A percentile compares a stretch with the other conserved stretches of the same genome.
These are phyloP conservation scores for Gracilinanus agilis DNA, from an alignment of 2,113 vertebrate genomes.

Conservation along the genomic window DNA sequence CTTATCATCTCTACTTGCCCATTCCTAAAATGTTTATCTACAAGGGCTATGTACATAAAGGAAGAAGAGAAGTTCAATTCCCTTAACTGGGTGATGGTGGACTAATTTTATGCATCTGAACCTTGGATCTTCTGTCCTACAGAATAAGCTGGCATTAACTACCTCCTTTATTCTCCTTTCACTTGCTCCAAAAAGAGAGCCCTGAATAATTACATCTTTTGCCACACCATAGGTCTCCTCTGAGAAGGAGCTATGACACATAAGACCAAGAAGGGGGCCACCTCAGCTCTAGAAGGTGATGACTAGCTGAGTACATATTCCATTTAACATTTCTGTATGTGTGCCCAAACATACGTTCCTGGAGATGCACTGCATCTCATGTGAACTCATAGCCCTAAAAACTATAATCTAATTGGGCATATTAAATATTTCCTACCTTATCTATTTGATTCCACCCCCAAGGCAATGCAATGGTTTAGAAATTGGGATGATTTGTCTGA, in stretches of 20 bases:
- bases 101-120: not conserved
- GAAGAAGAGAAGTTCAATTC: not conserved
- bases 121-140: not conserved
- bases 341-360: constrained; percentile 65
- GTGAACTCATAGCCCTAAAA: constrained; percentile 75
- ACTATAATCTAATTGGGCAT: constrained; percentile 81
- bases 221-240: not conserved
- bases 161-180: not conserved
- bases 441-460: constrained; percentile 78
- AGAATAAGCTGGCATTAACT: not conserved
- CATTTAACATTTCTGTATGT: constrained; percentile 43
- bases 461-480: constrained; percentile 82
- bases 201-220: not conserved
- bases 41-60: not conserved
- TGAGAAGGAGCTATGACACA: not conserved
- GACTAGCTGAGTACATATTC: not conserved
- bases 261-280: not conserved
- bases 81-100: not conserved
- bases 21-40: not conserved
- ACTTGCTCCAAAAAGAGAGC: not conserved
- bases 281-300: not conserved
- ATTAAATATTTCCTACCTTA: constrained; percentile 71
- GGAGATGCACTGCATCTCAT: constrained; percentile 61
- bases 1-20: not conserved
- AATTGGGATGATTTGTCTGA: constrained; percentile 72